These are phyloP conservation scores for Garrulus glandarius DNA, from an alignment of 2,797 vertebrate species.

Conservation along the genomic window DNA sequence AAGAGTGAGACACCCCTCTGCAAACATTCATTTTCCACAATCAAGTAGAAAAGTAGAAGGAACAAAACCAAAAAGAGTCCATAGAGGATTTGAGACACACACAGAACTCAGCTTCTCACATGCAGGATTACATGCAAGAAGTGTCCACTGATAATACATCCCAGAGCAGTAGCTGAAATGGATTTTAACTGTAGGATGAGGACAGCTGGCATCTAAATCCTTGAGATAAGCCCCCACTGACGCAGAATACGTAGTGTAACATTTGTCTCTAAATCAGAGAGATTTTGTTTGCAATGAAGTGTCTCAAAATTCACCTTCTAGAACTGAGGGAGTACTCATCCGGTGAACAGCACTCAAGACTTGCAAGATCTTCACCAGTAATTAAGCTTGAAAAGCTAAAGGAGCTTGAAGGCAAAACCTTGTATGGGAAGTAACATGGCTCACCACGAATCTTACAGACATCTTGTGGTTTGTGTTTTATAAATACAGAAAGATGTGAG, in stretches of 20 bases:
- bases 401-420: neutral
- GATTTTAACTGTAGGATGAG: neutral
- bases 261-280: neutral
- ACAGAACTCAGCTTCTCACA: neutral
- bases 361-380: neutral
- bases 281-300: neutral
- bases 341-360: neutral
- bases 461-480: neutral
- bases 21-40: neutral
- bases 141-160: neutral
- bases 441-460: neutral
- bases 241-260: neutral
- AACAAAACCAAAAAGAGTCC: neutral
- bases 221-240: slow-evolving; percentile 1
- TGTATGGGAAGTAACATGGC: neutral
- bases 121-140: neutral
- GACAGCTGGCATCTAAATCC: slow-evolving; percentile 9
- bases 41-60: neutral
- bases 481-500: neutral
- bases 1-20: neutral
- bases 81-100: neutral
- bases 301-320: neutral
- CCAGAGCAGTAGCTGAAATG: neutral
- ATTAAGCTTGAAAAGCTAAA: neutral
- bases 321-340: neutral